A percentile compares a stretch with the other conserved stretches of the same genome.
Evolutionary conservation across 2,888 invertebrate genomes (phyloP).

Genomic region (Margaritifera margaritifera): DNA sequence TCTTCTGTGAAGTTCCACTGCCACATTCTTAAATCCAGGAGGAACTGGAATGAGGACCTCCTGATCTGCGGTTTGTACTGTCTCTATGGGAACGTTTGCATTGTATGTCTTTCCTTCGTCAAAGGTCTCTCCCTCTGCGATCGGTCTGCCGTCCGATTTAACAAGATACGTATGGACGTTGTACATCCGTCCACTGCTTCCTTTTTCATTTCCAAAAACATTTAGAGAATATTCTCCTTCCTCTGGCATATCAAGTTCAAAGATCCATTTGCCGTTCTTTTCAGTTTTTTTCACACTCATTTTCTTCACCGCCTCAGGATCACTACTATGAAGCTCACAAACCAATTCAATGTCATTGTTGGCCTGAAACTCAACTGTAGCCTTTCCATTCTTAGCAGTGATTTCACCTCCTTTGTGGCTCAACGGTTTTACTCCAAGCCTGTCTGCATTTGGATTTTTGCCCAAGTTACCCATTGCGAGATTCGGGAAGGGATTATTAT

Average conservation of each 20-base stretch:
- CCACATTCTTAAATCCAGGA: conserved; percentile 51
- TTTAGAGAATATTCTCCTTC: conserved; percentile 67
- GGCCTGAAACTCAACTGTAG: conserved; percentile 54
- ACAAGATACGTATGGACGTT: conserved; percentile 63
- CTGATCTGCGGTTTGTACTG: conserved; percentile 62
- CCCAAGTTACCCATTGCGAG: conserved; percentile 60
- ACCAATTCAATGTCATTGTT: conserved; percentile 59
- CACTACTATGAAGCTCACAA: conserved; percentile 61
- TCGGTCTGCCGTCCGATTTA: conserved; percentile 52
- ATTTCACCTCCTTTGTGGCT: conserved; percentile 52
- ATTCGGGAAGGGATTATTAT: conserved; percentile 61
- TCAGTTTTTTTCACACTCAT: conserved; percentile 48
- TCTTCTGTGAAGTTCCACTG: conserved; percentile 58
- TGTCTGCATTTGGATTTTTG: conserved; percentile 45
- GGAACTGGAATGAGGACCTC: conserved; percentile 61
- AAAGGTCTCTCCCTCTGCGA: conserved; percentile 31
- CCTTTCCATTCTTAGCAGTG: conserved; percentile 50
- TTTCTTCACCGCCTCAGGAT: conserved; percentile 47
- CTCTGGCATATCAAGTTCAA: conserved; percentile 63
- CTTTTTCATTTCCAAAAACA: conserved; percentile 61
- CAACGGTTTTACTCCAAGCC: conserved; percentile 55
- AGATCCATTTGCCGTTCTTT: conserved; percentile 55
- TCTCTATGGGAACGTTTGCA: conserved; percentile 50
- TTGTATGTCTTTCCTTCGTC: conserved; percentile 41
- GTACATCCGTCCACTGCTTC: conserved; percentile 49